Evolutionary conservation across 2,888 invertebrate genomes (phyloP).

Genomic region (Bimastos eiseni): DNA sequence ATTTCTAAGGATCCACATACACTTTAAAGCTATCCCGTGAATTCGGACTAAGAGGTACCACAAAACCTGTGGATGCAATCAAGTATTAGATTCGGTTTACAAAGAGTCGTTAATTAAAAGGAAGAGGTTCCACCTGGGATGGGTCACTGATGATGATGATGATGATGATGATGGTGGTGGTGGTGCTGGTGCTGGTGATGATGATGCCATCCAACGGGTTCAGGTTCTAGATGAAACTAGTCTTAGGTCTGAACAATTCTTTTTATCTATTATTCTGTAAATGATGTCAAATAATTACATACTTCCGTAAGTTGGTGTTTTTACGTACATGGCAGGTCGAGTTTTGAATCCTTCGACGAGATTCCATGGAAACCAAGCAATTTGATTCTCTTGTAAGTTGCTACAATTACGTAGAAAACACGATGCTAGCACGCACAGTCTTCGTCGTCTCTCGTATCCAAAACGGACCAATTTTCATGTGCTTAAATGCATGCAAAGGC

Average conservation of each 20-base stretch:
- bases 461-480: neutral
- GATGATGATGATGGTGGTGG: neutral
- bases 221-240: neutral
- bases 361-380: conserved; percentile 22
- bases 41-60: too few species aligned
- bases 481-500: neutral
- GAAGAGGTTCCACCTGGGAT: too few species aligned
- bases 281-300: neutral
- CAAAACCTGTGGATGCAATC: too few species aligned
- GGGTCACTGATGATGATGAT: neutral
- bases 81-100: too few species aligned
- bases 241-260: neutral
- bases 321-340: conserved; percentile 8
- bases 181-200: neutral
- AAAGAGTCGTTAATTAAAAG: too few species aligned
- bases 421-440: neutral
- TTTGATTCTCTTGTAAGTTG: neutral
- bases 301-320: neutral
- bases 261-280: neutral
- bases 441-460: neutral
- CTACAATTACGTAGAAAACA: conserved; percentile 10
- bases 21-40: too few species aligned
- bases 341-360: neutral
- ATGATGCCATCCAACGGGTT: neutral
- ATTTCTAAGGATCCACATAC: too few species aligned